Conservation (phyloP, 2,113 vertebrate genomes). For the Pelobates fuscus region DNA sequence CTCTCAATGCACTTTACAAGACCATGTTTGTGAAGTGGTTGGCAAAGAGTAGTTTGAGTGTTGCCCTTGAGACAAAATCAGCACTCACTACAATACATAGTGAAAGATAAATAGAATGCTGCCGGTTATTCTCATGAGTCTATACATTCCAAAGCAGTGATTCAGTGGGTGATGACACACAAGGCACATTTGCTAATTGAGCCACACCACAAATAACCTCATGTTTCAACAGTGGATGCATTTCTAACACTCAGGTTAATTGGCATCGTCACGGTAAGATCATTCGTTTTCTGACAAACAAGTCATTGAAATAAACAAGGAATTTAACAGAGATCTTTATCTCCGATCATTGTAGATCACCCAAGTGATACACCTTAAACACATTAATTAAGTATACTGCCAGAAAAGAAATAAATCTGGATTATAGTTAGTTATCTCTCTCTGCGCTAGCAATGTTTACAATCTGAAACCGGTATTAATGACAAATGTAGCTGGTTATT, state of each 20-base stretch:
- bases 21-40: conserved; percentile 23
- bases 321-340: background rate
- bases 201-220: background rate
- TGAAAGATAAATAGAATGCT: background rate
- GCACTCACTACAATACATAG: background rate
- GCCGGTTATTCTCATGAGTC: background rate
- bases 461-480: too few species aligned
- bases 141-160: conserved; percentile 20
- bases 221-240: conserved; percentile 4
- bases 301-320: conserved; percentile 2
- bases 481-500: too few species aligned
- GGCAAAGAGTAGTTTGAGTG: background rate
- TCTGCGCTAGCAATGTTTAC: too few species aligned
- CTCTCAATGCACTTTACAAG: background rate
- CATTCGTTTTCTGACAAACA: conserved; percentile 1
- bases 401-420: too few species aligned
- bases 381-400: too few species aligned
- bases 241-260: background rate
- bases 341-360: background rate
- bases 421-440: too few species aligned
- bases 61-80: conserved; percentile 13
- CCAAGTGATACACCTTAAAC: too few species aligned
- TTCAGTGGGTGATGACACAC: conserved; percentile 23
- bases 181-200: conserved; percentile 18
- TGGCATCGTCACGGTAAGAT: background rate